These are phyloP conservation scores for Crenuchus spilurus DNA, from an alignment of 2,797 vertebrate species.

Conservation along the genomic window DNA sequence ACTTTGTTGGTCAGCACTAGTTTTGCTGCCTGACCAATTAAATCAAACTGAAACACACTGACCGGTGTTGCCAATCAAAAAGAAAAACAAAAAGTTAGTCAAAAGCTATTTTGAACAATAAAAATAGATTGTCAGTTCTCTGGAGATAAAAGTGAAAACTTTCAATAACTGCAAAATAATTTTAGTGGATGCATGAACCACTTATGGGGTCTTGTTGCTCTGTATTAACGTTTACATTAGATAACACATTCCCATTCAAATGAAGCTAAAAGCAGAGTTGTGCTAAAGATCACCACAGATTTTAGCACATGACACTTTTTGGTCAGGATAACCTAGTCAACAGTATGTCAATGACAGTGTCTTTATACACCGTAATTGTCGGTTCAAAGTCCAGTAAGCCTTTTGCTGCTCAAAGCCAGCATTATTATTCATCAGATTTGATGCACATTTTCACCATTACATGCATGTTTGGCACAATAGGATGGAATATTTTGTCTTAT, in stretches of 20 bases:
- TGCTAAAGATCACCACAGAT: background rate
- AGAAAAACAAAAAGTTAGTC: background rate
- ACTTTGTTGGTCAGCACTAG: background rate
- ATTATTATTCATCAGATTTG: background rate
- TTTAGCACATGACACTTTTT: background rate
- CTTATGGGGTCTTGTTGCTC: background rate
- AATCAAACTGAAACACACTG: background rate
- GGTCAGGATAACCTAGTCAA: background rate
- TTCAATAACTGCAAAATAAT: background rate
- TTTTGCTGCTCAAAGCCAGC: background rate
- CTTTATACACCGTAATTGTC: background rate
- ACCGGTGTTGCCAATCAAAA: background rate
- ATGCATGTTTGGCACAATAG: background rate
- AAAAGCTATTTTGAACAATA: constrained; percentile 1
- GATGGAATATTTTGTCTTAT: too few relatives aligned
- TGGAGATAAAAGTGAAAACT: background rate
- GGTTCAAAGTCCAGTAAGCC: background rate
- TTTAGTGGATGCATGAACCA: constrained; percentile 7
- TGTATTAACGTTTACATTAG: background rate
- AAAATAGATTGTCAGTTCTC: constrained; percentile 11
- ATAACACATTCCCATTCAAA: background rate
- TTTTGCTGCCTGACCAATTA: background rate
- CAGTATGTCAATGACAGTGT: background rate
- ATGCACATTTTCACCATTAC: background rate
- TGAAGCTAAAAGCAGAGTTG: background rate